Percentiles rank a stretch among this genome's conserved stretches.
Evolutionary conservation across 1,140 invertebrate genomes (phyloP).

Genomic region (Drosophila orena): DNA sequence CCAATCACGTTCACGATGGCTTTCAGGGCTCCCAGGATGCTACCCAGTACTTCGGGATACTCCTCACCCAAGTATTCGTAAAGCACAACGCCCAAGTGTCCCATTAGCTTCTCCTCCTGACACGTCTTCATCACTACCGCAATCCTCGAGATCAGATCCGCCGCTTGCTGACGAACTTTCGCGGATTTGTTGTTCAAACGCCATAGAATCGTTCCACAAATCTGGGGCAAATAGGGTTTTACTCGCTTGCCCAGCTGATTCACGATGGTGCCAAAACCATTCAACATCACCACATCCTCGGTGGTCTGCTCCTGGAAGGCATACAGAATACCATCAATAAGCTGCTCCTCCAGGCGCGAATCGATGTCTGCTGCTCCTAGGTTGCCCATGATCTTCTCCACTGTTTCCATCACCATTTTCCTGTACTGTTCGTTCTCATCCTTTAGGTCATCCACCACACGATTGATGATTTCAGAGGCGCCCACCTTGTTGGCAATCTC

Average conservation of each 20-base stretch:
- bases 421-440: slow-evolving; percentile 99
- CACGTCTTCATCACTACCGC: slow-evolving; percentile 99
- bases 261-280: slow-evolving; percentile 99
- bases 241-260: slow-evolving; percentile 98
- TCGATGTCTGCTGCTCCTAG: slow-evolving; percentile 99
- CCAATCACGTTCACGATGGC: slow-evolving; percentile 99
- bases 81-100: slow-evolving; percentile 99
- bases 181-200: slow-evolving; percentile 99
- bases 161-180: slow-evolving; percentile 99
- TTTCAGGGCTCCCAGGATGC: slow-evolving; percentile 98
- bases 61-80: slow-evolving; percentile 99
- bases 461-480: slow-evolving; percentile 98
- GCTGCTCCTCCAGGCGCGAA: slow-evolving; percentile 98
- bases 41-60: slow-evolving; percentile 99
- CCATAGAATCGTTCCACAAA: slow-evolving; percentile 99
- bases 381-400: slow-evolving; percentile 99
- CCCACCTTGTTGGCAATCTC: slow-evolving; percentile 99
- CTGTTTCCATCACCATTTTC: slow-evolving; percentile 99
- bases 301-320: slow-evolving; percentile 99
- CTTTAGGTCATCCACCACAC: slow-evolving; percentile 99
- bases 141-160: slow-evolving; percentile 99
- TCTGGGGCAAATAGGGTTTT: slow-evolving; percentile 99
- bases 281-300: slow-evolving; percentile 99
- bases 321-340: slow-evolving; percentile 99
- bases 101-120: slow-evolving; percentile 99